Evolutionary conservation across 2,888 invertebrate genomes (phyloP).

Genomic region (Oasisia sp.): DNA sequence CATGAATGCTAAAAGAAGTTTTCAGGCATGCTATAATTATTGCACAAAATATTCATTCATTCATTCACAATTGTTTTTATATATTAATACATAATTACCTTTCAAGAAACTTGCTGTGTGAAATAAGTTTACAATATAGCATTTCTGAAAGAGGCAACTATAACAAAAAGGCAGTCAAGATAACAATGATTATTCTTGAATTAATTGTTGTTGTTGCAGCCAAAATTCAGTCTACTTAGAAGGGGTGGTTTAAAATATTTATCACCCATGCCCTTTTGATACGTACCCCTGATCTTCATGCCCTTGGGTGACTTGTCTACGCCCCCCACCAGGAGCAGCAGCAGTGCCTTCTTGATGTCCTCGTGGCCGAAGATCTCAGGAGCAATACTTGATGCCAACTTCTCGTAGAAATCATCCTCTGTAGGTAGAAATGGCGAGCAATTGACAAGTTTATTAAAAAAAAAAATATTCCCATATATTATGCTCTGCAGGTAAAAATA

Average conservation of each 20-base stretch:
- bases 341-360: slow-evolving; percentile 95
- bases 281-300: slow-evolving; percentile 89
- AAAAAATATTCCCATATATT: no score
- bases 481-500: slow-evolving; percentile 35
- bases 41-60: no score
- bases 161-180: no score
- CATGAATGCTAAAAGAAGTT: no score
- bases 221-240: not conserved
- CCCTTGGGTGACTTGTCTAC: slow-evolving; percentile 85
- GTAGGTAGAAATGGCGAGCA: not conserved
- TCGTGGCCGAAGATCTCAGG: slow-evolving; percentile 99
- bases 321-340: slow-evolving; percentile 85
- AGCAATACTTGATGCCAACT: slow-evolving; percentile 91
- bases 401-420: slow-evolving; percentile 83
- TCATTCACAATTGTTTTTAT: no score
- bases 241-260: not conserved
- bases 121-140: no score
- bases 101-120: no score
- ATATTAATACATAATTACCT: no score
- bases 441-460: no score
- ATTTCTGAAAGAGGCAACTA: no score
- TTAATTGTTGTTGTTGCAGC: not conserved
- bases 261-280: not conserved
- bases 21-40: no score
- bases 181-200: no score